Conservation (phyloP, 2,888 invertebrate species). For the Caenorhabditis sp. region DNA sequence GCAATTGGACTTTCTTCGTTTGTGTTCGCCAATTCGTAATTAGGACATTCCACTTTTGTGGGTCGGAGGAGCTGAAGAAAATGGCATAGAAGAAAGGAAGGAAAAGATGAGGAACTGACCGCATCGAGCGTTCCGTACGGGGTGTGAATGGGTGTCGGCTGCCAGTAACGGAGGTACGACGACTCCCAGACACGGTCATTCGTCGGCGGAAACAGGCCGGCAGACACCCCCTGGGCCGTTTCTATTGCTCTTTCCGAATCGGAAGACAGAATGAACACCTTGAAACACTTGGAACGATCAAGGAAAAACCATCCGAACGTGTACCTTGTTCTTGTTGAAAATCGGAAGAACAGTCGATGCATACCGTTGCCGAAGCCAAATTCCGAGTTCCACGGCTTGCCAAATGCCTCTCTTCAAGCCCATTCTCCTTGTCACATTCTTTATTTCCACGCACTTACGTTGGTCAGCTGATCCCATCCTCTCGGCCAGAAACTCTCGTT, state of each 20-base stretch:
- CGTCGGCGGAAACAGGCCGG: slow-evolving; percentile 84
- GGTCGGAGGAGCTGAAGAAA: slow-evolving; percentile 70
- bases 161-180: slow-evolving; percentile 51
- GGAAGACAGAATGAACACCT: slow-evolving; percentile 77
- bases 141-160: slow-evolving; percentile 55
- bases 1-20: slow-evolving; percentile 38
- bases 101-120: no score
- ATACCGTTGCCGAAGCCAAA: slow-evolving; percentile 46
- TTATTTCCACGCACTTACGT: slow-evolving; percentile 51
- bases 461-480: slow-evolving; percentile 74
- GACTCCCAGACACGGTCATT: slow-evolving; percentile 55
- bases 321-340: slow-evolving; percentile 24
- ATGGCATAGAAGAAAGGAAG: no score
- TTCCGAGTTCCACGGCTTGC: slow-evolving; percentile 44
- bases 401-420: slow-evolving; percentile 45
- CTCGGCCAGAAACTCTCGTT: slow-evolving; percentile 68
- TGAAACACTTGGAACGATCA: no score
- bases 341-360: slow-evolving; percentile 16
- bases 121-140: slow-evolving; percentile 21
- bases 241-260: slow-evolving; percentile 82
- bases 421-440: neutral
- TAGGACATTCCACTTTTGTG: slow-evolving; percentile 60
- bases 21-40: slow-evolving; percentile 29
- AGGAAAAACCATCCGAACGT: no score
- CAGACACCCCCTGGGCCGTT: slow-evolving; percentile 89